phyloP scores from a whole-genome alignment of 2,113 vertebrate genomes.

The Gobius niger region DNA sequence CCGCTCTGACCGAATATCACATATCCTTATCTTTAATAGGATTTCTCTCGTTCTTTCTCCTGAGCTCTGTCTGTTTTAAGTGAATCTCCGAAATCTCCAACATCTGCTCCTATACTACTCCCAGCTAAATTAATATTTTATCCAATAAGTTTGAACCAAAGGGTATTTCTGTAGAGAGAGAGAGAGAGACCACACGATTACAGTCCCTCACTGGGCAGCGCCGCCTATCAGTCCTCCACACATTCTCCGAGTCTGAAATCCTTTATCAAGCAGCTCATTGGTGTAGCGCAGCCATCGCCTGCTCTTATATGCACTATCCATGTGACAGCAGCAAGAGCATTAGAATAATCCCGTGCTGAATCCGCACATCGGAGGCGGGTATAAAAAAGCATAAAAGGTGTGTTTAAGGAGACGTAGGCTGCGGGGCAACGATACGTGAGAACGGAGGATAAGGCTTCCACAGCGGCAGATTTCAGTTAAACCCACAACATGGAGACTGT shows the following conservation, averaged over 20 bases:
- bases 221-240: constrained; percentile 25
- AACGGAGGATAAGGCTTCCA: constrained; percentile 2
- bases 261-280: constrained; percentile 27
- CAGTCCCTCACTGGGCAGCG: constrained; percentile 8
- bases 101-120: background rate
- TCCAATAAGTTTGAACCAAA: background rate
- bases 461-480: constrained; percentile 11
- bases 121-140: background rate
- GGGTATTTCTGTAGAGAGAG: background rate
- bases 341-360: constrained; percentile 66
- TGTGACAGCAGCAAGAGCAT: constrained; percentile 52
- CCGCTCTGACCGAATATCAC: no score
- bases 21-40: no score
- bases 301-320: constrained; percentile 42
- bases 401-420: constrained; percentile 18
- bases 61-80: background rate
- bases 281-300: constrained; percentile 29
- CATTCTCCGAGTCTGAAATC: constrained; percentile 34
- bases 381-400: constrained; percentile 24
- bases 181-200: background rate
- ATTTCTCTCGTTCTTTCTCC: background rate
- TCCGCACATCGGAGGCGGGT: constrained; percentile 36
- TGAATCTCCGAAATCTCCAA: background rate
- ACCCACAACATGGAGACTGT: constrained; percentile 10
- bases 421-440: constrained; percentile 1